Conservation (phyloP, 2,113 vertebrate species). For the Paracanthobrama guichenoti region DNA sequence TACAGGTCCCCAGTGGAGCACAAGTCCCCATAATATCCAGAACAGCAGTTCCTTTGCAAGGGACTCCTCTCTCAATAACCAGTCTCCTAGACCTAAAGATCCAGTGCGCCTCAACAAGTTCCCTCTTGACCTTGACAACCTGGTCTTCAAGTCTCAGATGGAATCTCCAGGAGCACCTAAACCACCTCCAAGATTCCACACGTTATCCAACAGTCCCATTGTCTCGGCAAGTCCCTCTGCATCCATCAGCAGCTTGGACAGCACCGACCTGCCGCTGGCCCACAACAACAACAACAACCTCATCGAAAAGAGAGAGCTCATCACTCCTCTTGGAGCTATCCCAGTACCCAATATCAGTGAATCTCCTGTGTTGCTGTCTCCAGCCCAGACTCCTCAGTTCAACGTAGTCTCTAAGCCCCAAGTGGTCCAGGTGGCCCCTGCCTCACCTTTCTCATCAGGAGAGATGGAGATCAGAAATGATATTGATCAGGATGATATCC, state of each 20-base stretch:
- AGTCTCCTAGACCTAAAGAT: constrained; percentile 65
- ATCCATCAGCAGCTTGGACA: constrained; percentile 61
- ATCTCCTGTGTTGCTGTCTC: constrained; percentile 56
- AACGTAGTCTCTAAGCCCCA: constrained; percentile 68
- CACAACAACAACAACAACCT: constrained; percentile 49
- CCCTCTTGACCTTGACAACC: constrained; percentile 67
- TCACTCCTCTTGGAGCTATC: constrained; percentile 46
- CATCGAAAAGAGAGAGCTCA: background rate
- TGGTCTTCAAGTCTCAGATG: constrained; percentile 59
- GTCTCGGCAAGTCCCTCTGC: constrained; percentile 50
- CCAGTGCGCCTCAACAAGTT: constrained; percentile 71
- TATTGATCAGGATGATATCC: constrained; percentile 34
- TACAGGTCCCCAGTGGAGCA: constrained; percentile 60
- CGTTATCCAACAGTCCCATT: constrained; percentile 56
- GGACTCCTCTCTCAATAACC: constrained; percentile 60
- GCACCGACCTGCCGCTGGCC: constrained; percentile 52
- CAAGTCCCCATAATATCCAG: constrained; percentile 42
- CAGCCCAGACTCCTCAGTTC: constrained; percentile 62
- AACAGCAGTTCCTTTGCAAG: constrained; percentile 57
- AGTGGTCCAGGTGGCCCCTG: constrained; percentile 63
- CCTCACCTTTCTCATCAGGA: constrained; percentile 50
- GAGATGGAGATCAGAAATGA: background rate
- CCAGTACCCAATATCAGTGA: constrained; percentile 56
- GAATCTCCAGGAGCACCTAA: constrained; percentile 26
- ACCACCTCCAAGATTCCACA: constrained; percentile 45